Conservation (phyloP, 64 coral and sea anemone species). For the Pocillopora damicornis region DNA sequence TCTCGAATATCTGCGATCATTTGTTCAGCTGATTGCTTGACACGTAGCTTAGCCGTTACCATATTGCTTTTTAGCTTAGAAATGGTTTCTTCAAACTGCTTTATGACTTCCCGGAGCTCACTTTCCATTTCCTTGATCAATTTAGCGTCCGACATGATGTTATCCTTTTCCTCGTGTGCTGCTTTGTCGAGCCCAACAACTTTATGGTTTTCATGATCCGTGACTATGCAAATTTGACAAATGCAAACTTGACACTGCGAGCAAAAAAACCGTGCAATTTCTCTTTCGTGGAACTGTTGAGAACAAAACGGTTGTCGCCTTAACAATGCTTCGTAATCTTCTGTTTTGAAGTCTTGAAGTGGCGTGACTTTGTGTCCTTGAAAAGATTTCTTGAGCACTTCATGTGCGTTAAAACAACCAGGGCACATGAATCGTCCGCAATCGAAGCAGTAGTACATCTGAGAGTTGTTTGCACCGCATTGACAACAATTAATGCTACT, state of each 20-base stretch:
- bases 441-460: slow-evolving; percentile 6
- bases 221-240: too few relatives aligned
- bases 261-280: not conserved
- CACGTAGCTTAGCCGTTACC: too few relatives aligned
- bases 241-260: slow-evolving; percentile 9
- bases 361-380: not conserved
- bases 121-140: not conserved
- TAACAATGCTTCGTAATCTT: not conserved
- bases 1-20: too few relatives aligned
- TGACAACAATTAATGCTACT: not conserved
- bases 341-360: not conserved
- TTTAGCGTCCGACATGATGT: not conserved
- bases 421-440: slow-evolving; percentile 14
- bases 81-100: too few relatives aligned
- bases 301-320: slow-evolving; percentile 10
- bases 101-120: not conserved
- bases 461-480: not conserved
- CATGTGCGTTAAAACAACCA: not conserved
- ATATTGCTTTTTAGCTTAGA: too few relatives aligned
- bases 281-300: not conserved
- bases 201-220: too few relatives aligned
- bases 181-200: too few relatives aligned
- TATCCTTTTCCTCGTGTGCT: too few relatives aligned
- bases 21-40: too few relatives aligned
- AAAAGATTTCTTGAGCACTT: not conserved